Evolutionary conservation across 1,140 invertebrate genomes (phyloP).

Genomic region (Macrosteles quadrilineatus): DNA sequence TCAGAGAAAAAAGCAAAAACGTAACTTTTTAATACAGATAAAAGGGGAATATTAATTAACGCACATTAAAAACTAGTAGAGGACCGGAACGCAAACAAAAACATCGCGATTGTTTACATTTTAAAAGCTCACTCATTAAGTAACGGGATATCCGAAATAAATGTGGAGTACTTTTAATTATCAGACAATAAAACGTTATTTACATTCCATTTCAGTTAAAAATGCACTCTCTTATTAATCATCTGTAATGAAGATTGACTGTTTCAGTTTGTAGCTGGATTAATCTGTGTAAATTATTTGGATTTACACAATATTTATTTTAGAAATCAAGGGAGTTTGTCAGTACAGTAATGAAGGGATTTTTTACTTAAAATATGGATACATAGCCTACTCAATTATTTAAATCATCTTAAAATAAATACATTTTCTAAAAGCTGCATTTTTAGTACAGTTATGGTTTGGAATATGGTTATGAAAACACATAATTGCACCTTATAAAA

Average conservation of each 20-base stretch:
- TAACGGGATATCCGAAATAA: slow-evolving; percentile 8
- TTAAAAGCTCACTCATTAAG: slow-evolving; percentile 18
- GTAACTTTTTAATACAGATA: slow-evolving; percentile 19
- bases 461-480: too few relatives aligned
- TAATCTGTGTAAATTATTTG: too few relatives aligned
- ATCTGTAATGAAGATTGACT: neutral
- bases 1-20: slow-evolving; percentile 19
- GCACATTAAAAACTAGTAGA: neutral
- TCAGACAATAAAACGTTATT: slow-evolving; percentile 6
- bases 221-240: neutral
- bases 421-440: too few relatives aligned
- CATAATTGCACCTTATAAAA: too few relatives aligned
- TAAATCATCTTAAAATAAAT: too few relatives aligned
- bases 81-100: neutral
- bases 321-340: too few relatives aligned
- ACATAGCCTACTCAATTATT: too few relatives aligned
- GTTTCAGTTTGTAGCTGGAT: too few relatives aligned
- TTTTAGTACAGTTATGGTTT: too few relatives aligned
- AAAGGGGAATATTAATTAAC: slow-evolving; percentile 4
- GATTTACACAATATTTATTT: too few relatives aligned
- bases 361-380: too few relatives aligned
- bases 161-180: slow-evolving; percentile 18
- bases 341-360: too few relatives aligned
- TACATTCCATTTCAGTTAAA: slow-evolving; percentile 20
- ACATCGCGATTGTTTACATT: slow-evolving; percentile 18